Evolutionary conservation across 2,888 invertebrate species (phyloP).

Genomic region (Clitarchus hookeri): DNA sequence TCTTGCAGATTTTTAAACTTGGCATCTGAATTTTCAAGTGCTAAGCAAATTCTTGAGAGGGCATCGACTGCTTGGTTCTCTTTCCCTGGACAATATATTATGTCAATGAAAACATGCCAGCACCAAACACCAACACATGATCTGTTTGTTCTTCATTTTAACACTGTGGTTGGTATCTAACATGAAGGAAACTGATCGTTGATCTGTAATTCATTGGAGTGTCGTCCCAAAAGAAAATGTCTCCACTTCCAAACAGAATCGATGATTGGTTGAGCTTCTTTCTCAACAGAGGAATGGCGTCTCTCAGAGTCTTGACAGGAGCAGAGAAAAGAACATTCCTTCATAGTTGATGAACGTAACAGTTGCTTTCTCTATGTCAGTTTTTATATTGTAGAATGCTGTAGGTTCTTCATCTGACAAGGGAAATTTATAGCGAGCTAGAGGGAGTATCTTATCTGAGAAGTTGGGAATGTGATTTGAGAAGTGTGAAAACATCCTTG

Average conservation of each 20-base stretch:
- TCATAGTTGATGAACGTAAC: slow-evolving; percentile 24
- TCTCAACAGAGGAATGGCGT: slow-evolving; percentile 24
- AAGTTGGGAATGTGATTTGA: too few relatives aligned
- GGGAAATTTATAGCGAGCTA: not conserved
- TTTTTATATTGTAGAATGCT: not conserved
- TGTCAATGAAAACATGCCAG: not conserved
- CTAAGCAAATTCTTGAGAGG: not conserved
- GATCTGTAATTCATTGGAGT: slow-evolving; percentile 12
- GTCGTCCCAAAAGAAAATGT: not conserved
- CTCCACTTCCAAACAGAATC: slow-evolving; percentile 11
- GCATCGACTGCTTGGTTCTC: not conserved
- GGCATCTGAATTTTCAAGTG: not conserved
- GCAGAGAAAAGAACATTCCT: slow-evolving; percentile 29
- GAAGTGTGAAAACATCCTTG: too few relatives aligned
- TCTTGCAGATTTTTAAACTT: not conserved
- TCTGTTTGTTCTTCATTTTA: slow-evolving; percentile 23
- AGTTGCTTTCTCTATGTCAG: not conserved
- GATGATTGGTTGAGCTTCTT: slow-evolving; percentile 1
- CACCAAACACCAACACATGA: not conserved
- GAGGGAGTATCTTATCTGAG: too few relatives aligned
- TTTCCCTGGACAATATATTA: not conserved
- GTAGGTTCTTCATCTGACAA: not conserved
- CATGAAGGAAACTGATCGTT: slow-evolving; percentile 19
- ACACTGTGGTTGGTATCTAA: not conserved
- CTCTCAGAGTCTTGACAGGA: slow-evolving; percentile 23